These are phyloP conservation scores for Dromius quadrimaculatus DNA, from an alignment of 2,888 invertebrate species.

Conservation along the genomic window DNA sequence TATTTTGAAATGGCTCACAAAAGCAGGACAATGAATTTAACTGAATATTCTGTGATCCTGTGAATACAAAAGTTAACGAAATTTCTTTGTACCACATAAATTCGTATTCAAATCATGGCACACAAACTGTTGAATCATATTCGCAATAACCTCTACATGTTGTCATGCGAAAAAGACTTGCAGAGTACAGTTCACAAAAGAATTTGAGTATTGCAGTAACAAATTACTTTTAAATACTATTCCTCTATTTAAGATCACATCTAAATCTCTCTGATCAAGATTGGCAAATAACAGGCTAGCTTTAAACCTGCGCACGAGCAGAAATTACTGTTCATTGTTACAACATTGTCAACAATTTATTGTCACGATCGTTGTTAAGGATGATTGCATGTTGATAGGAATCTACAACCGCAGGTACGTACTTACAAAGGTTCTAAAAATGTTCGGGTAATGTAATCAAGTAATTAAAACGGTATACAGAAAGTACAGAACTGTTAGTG, in stretches of 20 bases:
- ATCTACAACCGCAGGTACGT: constrained; percentile 12
- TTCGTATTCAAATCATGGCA: neutral
- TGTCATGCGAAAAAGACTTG: neutral
- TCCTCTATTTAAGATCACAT: neutral
- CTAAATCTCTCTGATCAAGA: constrained; percentile 1
- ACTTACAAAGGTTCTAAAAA: neutral
- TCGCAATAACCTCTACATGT: neutral
- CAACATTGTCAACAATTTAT: constrained; percentile 22
- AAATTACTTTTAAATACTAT: neutral
- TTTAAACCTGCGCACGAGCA: neutral
- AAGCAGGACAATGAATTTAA: constrained; percentile 17
- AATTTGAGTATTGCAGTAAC: neutral
- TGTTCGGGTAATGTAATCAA: constrained; percentile 14
- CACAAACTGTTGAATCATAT: neutral
- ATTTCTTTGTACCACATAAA: constrained; percentile 33
- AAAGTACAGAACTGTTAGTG: neutral
- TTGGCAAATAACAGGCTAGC: neutral
- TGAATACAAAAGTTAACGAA: constrained; percentile 18
- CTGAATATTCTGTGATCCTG: constrained; percentile 26
- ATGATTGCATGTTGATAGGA: constrained; percentile 11
- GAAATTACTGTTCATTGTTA: constrained; percentile 10
- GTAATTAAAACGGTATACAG: constrained; percentile 33
- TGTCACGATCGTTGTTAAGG: constrained; percentile 11
- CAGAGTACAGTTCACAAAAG: no score
- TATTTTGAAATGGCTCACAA: constrained; percentile 15